Conservation (phyloP, 1,140 invertebrate genomes). For the Plutomurus gul region DNA sequence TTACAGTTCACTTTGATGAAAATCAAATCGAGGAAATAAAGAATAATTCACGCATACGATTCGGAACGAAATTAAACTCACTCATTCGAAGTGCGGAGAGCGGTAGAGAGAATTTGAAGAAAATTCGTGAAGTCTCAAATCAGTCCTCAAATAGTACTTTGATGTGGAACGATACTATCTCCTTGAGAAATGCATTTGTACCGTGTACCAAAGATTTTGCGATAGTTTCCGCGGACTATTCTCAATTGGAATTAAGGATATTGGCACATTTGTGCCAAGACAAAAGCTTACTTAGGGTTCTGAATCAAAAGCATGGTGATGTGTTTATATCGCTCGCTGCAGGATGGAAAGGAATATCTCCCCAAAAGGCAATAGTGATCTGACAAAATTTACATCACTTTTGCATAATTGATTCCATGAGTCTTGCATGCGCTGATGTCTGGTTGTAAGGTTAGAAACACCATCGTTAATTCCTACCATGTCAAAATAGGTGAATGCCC, state of each 20-base stretch:
- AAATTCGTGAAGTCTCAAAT: background rate
- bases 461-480: background rate
- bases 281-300: conserved; percentile 68
- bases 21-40: conserved; percentile 38
- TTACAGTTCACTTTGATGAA: conserved; percentile 48
- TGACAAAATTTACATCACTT: background rate
- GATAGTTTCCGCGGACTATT: conserved; percentile 91
- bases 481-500: conserved; percentile 69
- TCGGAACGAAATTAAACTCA: conserved; percentile 36
- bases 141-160: background rate
- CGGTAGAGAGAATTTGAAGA: background rate
- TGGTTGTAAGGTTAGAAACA: too few relatives aligned
- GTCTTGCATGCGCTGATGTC: background rate
- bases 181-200: conserved; percentile 61
- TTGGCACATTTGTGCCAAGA: conserved; percentile 89
- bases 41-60: conserved; percentile 22
- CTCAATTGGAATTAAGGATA: conserved; percentile 91
- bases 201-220: conserved; percentile 56
- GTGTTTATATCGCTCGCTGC: conserved; percentile 86
- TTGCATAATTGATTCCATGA: background rate
- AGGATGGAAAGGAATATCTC: conserved; percentile 72
- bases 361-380: conserved; percentile 63
- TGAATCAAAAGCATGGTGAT: conserved; percentile 73
- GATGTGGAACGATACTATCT: conserved; percentile 5
- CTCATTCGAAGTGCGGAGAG: conserved; percentile 13